Evolutionary conservation across 2,113 vertebrate species (phyloP).

Genomic region (Scopus umbretta): DNA sequence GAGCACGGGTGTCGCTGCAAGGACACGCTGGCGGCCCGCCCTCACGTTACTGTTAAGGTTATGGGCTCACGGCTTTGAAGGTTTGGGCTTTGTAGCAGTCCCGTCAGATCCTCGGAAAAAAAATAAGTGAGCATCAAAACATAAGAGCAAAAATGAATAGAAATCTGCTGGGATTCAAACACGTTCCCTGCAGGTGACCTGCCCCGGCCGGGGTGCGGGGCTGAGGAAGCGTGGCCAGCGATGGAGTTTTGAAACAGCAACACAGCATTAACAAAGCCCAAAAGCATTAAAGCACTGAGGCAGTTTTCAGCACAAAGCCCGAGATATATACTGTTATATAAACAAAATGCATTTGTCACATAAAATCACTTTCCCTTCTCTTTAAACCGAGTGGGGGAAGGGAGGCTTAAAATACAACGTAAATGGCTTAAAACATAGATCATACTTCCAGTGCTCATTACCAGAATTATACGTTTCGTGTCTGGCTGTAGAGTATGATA

Average conservation of each 20-base stretch:
- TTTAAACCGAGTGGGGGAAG: neutral
- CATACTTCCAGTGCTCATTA: slow-evolving; percentile 54
- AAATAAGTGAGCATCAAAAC: accelerated
- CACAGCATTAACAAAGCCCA: neutral
- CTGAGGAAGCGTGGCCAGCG: neutral
- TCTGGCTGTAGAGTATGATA: neutral
- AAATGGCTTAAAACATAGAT: slow-evolving; percentile 25
- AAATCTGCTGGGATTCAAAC: neutral
- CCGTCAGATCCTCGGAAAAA: neutral
- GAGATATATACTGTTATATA: neutral
- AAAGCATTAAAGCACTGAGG: neutral
- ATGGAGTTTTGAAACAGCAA: neutral
- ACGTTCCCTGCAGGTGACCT: accelerated
- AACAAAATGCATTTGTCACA: slow-evolving; percentile 7
- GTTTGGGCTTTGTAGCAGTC: neutral
- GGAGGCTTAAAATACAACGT: slow-evolving; percentile 31
- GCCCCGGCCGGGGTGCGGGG: accelerated
- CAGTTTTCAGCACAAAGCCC: neutral
- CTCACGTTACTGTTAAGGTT: accelerated
- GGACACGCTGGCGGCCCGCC: accelerated
- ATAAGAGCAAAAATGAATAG: neutral
- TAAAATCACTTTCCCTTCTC: slow-evolving; percentile 1
- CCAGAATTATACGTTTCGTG: slow-evolving; percentile 41
- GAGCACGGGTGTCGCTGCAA: accelerated
- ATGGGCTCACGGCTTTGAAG: accelerated